Percentiles rank a stretch among this genome's conserved stretches.
These are phyloP conservation scores for Labroides dimidiatus DNA, from an alignment of 2,797 vertebrate species.

Conservation along the genomic window DNA sequence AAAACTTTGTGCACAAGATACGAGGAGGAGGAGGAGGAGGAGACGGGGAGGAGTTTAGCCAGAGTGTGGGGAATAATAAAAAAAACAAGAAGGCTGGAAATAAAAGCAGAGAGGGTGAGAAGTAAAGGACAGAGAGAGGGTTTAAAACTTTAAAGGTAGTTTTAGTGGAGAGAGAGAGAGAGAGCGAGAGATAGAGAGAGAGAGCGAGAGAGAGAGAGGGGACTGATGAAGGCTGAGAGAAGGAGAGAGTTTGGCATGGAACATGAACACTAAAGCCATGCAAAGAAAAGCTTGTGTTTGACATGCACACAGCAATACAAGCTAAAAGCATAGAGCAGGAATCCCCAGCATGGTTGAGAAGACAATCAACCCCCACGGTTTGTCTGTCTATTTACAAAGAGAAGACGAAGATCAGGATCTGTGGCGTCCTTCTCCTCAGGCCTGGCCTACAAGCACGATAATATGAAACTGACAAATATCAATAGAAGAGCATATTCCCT, in stretches of 20 bases:
- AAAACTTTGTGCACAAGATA: constrained; percentile 82
- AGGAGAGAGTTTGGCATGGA: constrained; percentile 84
- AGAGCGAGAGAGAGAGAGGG: constrained; percentile 79
- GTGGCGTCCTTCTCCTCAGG: constrained; percentile 77
- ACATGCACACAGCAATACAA: constrained; percentile 91
- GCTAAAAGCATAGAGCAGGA: constrained; percentile 88
- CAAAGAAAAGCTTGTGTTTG: constrained; percentile 90
- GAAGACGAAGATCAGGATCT: constrained; percentile 64
- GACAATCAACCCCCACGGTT: constrained; percentile 83
- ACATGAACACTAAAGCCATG: constrained; percentile 93
- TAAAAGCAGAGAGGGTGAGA: constrained; percentile 69
- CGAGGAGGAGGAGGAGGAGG: constrained; percentile 64
- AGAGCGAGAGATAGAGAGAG: constrained; percentile 82
- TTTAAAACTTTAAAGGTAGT: constrained; percentile 61
- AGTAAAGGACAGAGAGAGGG: constrained; percentile 43
- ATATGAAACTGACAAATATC: constrained; percentile 93
- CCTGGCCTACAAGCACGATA: constrained; percentile 88
- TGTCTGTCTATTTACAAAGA: constrained; percentile 92
- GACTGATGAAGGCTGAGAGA: constrained; percentile 78
- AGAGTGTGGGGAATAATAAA: constrained; percentile 53
- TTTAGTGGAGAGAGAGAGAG: constrained; percentile 65
- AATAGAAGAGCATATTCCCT: constrained; percentile 90
- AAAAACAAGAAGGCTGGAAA: constrained; percentile 74
- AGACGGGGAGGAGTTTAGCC: constrained; percentile 52
- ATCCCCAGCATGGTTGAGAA: constrained; percentile 78